A percentile compares a stretch with the other conserved stretches of the same genome.
Evolutionary conservation across 2,888 invertebrate species (phyloP).

Genomic region (Psylliodes chrysocephalus): DNA sequence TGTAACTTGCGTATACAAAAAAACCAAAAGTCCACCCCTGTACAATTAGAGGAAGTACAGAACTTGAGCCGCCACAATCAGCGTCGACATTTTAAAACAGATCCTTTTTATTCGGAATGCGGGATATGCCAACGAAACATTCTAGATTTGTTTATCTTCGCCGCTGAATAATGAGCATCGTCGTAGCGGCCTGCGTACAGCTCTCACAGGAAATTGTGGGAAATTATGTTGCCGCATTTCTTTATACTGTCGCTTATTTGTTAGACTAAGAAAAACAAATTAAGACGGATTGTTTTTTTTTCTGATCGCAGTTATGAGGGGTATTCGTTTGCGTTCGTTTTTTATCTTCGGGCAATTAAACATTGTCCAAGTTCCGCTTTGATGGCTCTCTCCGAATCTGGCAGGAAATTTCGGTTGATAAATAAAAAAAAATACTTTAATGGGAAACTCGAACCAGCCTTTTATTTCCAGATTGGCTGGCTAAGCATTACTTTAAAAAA

Average conservation of each 20-base stretch:
- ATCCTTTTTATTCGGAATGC: constrained; percentile 21
- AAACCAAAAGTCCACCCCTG: background rate
- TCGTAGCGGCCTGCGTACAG: background rate
- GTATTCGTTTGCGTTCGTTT: background rate
- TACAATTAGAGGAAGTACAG: background rate
- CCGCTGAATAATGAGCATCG: constrained; percentile 17
- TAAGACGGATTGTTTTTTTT: background rate
- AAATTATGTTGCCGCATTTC: constrained; percentile 21
- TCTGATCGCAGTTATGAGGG: background rate
- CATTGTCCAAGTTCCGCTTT: background rate
- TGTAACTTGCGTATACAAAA: too few relatives aligned
- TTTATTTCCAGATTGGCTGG: too few relatives aligned
- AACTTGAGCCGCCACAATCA: background rate
- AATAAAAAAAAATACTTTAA: too few relatives aligned
- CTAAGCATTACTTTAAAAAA: too few relatives aligned
- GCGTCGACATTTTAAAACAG: constrained; percentile 18
- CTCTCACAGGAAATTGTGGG: constrained; percentile 12
- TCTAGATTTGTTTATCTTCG: constrained; percentile 22
- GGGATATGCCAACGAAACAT: constrained; percentile 11
- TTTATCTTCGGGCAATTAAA: background rate
- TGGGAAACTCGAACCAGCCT: too few relatives aligned
- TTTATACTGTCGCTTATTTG: constrained; percentile 23
- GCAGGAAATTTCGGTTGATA: background rate
- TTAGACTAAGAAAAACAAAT: constrained; percentile 9
- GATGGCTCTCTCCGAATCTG: background rate